These are phyloP conservation scores for Laothoe populi DNA, from an alignment of 2,888 invertebrate species.

Conservation along the genomic window DNA sequence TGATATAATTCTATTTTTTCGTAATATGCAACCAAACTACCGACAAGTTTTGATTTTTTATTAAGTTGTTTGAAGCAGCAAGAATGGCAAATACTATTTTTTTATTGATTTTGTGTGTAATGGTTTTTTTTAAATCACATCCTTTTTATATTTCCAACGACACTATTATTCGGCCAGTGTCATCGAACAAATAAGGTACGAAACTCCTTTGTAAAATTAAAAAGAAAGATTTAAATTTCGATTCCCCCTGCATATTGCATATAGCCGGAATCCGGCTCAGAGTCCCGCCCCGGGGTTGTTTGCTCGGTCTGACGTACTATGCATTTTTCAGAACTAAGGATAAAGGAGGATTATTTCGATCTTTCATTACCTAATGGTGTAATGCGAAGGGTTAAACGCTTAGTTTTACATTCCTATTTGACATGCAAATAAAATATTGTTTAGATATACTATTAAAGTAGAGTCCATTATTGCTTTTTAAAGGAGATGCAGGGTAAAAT, in stretches of 20 bases:
- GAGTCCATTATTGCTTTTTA: conserved; percentile 17
- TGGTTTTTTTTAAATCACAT: neutral
- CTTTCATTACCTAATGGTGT: conserved; percentile 63
- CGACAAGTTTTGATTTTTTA: too few relatives aligned
- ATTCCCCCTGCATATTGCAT: conserved; percentile 62
- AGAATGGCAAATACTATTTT: neutral
- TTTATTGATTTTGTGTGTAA: neutral
- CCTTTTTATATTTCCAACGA: conserved; percentile 32
- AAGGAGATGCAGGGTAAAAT: neutral
- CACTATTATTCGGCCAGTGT: conserved; percentile 15
- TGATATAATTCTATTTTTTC: too few relatives aligned
- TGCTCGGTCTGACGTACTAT: conserved; percentile 55
- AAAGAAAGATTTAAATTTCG: conserved; percentile 57
- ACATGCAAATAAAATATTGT: conserved; percentile 20
- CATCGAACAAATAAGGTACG: conserved; percentile 27
- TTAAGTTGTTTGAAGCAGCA: too few relatives aligned
- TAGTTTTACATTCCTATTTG: conserved; percentile 18
- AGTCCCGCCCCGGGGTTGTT: conserved; percentile 64
- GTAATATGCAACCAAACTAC: too few relatives aligned
- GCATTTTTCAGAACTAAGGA: conserved; percentile 44
- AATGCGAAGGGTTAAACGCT: conserved; percentile 23
- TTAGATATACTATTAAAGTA: conserved; percentile 13
- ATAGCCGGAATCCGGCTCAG: conserved; percentile 36
- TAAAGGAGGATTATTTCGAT: conserved; percentile 65
- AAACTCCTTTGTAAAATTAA: conserved; percentile 29